Percentiles rank a stretch among this genome's conserved stretches.
phyloP scores from a whole-genome alignment of 2,797 vertebrate genomes.

The Schizopygopsis pylzovi region DNA sequence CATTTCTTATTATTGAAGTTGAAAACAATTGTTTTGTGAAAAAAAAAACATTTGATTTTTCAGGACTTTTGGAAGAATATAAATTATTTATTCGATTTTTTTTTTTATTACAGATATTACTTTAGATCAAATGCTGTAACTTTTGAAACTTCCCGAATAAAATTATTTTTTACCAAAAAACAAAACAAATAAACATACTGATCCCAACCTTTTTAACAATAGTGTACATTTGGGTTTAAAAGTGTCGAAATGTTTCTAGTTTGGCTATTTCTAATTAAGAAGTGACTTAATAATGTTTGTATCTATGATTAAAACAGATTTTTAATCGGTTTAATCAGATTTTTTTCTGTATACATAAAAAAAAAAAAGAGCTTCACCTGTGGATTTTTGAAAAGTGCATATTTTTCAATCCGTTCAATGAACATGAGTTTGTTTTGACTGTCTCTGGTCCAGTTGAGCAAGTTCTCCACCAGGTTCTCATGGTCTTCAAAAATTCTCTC shows the following conservation, averaged over 20 bases:
- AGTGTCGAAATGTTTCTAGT: neutral
- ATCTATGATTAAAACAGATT: neutral
- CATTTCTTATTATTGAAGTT: neutral
- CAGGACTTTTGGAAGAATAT: neutral
- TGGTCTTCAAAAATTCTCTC: conserved; percentile 98
- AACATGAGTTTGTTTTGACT: conserved; percentile 98
- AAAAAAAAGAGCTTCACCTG: conserved; percentile 76
- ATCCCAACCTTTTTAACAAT: neutral
- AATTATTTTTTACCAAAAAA: neutral
- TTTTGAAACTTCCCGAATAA: neutral
- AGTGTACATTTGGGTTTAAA: neutral
- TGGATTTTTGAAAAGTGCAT: conserved; percentile 91
- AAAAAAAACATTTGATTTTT: neutral
- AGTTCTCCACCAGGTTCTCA: conserved; percentile 97
- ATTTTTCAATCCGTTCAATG: conserved; percentile 90
- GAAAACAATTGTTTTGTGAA: neutral
- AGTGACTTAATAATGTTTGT: neutral
- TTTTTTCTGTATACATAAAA: neutral
- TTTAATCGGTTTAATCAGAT: neutral
- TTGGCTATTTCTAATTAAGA: neutral
- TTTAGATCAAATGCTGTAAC: neutral
- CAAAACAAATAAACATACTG: neutral
- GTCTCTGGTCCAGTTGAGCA: conserved; percentile 97
- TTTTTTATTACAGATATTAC: too few species aligned
- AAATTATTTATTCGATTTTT: neutral